Percentiles rank a stretch among this genome's conserved stretches.
These are phyloP conservation scores for Crocuta crocuta DNA, from an alignment of 2,113 vertebrate genomes.

Conservation along the genomic window DNA sequence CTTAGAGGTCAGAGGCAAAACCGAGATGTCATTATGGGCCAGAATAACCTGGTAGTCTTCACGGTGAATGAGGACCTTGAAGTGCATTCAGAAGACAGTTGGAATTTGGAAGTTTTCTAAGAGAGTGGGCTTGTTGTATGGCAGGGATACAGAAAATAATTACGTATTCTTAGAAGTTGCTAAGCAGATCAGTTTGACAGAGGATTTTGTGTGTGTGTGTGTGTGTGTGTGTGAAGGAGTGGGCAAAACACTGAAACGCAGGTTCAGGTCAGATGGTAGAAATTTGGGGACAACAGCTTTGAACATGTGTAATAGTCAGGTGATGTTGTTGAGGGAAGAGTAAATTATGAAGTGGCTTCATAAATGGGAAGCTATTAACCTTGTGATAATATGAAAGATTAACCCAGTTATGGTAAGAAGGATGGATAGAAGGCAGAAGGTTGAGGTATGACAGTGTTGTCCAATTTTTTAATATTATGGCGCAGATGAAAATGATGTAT, in stretches of 20 bases:
- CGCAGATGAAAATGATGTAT: not conserved
- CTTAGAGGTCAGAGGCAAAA: not conserved
- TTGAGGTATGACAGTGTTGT: not conserved
- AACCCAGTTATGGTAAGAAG: not conserved
- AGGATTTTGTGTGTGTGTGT: not conserved
- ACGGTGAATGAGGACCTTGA: not conserved
- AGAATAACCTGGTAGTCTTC: not conserved
- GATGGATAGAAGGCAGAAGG: not conserved
- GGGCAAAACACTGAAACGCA: not conserved
- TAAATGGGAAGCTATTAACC: not conserved
- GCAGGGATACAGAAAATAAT: not conserved
- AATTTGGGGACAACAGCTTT: not conserved
- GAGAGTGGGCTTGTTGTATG: not conserved
- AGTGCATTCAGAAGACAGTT: not conserved
- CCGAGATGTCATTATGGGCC: not conserved
- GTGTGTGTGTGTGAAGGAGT: not conserved
- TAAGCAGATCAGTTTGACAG: not conserved
- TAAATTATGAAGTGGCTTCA: not conserved
- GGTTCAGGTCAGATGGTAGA: not conserved
- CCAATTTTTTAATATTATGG: not conserved
- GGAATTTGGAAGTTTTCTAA: not conserved
- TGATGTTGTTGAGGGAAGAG: not conserved
- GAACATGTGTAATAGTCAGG: not conserved
- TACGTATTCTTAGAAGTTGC: not conserved
- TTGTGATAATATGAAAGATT: not conserved